phyloP scores from a whole-genome alignment of 1,140 invertebrate species.

The Aphelenchoides fujianensis region DNA sequence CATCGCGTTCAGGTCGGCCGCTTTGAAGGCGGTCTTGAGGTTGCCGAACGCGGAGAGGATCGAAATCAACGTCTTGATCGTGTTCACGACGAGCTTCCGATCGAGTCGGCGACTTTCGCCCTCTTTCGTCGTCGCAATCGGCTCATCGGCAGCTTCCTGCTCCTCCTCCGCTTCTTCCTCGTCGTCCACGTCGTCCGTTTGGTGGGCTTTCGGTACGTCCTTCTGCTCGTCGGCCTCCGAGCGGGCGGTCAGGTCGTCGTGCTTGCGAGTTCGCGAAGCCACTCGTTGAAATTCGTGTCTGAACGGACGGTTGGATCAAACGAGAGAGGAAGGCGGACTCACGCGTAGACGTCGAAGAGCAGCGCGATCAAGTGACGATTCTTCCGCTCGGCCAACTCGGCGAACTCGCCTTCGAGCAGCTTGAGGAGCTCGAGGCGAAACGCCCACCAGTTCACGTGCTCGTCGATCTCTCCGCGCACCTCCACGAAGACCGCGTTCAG shows the following conservation, averaged over 20 bases:
- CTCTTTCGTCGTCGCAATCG: background rate
- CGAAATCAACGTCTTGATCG: conserved; percentile 20
- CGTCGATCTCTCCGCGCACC: background rate
- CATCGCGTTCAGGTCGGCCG: conserved; percentile 23
- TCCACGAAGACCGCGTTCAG: background rate
- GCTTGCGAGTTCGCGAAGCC: background rate
- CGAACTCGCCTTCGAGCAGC: conserved; percentile 24
- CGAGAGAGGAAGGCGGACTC: background rate
- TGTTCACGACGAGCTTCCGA: background rate
- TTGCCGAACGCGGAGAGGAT: conserved; percentile 25
- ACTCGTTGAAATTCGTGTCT: conserved; percentile 13
- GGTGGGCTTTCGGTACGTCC: no score
- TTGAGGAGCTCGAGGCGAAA: conserved; percentile 39
- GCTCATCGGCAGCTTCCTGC: background rate
- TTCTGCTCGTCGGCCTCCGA: background rate
- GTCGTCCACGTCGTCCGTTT: background rate
- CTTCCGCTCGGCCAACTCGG: conserved; percentile 25
- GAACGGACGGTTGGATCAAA: no score
- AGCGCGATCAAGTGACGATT: background rate
- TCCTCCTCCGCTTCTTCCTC: conserved; percentile 13
- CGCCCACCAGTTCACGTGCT: conserved; percentile 9
- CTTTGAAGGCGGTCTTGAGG: conserved; percentile 24
- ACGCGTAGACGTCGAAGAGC: background rate
- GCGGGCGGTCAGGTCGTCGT: background rate
- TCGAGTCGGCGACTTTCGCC: background rate